Percentiles rank a stretch among this genome's conserved stretches.
phyloP scores from a whole-genome alignment of 1,140 invertebrate species.

The Chelonus insularis region DNA sequence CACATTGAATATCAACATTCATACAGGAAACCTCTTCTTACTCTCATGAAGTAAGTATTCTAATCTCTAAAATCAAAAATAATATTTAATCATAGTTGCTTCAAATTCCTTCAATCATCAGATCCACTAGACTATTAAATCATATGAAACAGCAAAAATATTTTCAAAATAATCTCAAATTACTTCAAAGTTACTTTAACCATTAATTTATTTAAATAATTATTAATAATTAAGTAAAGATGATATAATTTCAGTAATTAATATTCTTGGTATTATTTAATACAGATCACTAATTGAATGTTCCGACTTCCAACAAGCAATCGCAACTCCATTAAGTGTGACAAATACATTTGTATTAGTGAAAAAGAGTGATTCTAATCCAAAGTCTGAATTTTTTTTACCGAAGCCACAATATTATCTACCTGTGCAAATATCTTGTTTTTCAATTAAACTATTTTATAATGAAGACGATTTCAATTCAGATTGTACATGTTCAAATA shows the following conservation, averaged over 20 bases:
- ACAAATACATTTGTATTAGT: conserved; percentile 55
- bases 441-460: conserved; percentile 42
- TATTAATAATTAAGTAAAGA: too few species aligned
- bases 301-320: conserved; percentile 50
- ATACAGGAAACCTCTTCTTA: conserved; percentile 46
- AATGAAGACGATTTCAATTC: conserved; percentile 33
- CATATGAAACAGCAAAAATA: conserved; percentile 3
- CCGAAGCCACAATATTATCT: conserved; percentile 49
- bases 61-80: too few species aligned
- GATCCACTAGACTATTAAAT: background rate
- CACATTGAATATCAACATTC: conserved; percentile 48
- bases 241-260: too few species aligned
- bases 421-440: conserved; percentile 32
- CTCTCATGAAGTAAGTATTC: conserved; percentile 49
- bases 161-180: background rate
- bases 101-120: too few species aligned
- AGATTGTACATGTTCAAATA: conserved; percentile 41
- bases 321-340: conserved; percentile 41
- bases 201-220: background rate
- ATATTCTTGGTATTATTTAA: conserved; percentile 33
- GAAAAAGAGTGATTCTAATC: conserved; percentile 46
- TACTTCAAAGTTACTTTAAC: background rate
- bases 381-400: conserved; percentile 49
- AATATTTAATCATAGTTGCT: too few species aligned
- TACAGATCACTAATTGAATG: conserved; percentile 48